phyloP scores from a whole-genome alignment of 2,113 vertebrate genomes.

The Gopherus evgoodei region DNA sequence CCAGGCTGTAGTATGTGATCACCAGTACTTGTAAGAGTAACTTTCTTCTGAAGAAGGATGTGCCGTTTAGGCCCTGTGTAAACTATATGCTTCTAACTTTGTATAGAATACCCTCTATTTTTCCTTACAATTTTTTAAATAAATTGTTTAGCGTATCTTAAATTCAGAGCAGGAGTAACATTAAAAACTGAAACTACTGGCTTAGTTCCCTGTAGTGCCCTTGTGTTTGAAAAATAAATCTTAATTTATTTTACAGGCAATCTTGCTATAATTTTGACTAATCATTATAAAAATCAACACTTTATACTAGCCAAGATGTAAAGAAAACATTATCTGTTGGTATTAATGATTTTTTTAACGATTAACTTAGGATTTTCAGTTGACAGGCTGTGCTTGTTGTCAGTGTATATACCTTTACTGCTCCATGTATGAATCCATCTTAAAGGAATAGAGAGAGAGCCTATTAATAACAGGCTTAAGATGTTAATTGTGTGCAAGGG shows the following conservation, averaged over 20 bases:
- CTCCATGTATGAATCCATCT: not conserved
- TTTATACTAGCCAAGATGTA: not conserved
- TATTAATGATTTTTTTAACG: not conserved
- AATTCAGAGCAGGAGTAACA: conserved; percentile 57
- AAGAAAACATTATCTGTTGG: not conserved
- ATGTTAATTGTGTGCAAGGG: not conserved
- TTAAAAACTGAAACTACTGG: not conserved
- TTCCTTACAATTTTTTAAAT: not conserved
- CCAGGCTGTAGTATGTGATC: not conserved
- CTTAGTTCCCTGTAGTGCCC: not conserved
- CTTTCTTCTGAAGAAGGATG: not conserved
- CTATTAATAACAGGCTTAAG: not conserved
- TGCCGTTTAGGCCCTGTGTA: not conserved
- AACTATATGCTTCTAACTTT: not conserved
- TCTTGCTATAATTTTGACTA: not conserved
- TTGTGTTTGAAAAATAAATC: not conserved
- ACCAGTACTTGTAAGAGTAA: conserved; percentile 6
- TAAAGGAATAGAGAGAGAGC: not conserved
- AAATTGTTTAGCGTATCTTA: conserved; percentile 8
- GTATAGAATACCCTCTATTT: not conserved
- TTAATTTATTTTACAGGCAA: not conserved
- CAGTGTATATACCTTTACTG: not conserved
- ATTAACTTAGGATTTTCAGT: not conserved
- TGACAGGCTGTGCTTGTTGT: not conserved
- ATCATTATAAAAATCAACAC: not conserved